Evolutionary conservation across 2,797 vertebrate genomes (phyloP), one percentile per base, ranked within the genome.

Genomic region (Spheniscus humboldti): DNA sequence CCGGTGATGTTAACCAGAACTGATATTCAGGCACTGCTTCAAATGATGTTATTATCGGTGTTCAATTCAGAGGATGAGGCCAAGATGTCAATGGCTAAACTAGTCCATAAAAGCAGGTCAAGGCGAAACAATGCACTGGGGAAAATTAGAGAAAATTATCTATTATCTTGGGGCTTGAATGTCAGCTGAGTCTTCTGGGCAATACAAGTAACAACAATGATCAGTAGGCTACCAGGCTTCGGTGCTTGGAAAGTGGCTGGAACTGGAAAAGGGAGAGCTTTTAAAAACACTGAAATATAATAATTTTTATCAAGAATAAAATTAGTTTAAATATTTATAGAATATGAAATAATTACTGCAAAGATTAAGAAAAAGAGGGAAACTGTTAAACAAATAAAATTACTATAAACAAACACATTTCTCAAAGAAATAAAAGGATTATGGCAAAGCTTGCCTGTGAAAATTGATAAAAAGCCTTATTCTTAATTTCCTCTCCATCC

Each of bases 311-410:
- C 62, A 74, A 86, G 52, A 89, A 90, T 57, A 69, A 82, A 92
- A 91, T 43, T 8, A 50, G 31, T 73, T 95, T 71, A 53, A 87
- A 86, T 92, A 86, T 84, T 86, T 75, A 62, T 18, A 67, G 69
- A 81, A 57, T 35, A 33, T 7, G 18, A 93, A 80, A 83, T 86
- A 94, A 91, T 95, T 93, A 62, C 72, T 43, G 59, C 50, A 93
- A 94, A 92, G 66, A 91, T 94, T 92, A 89, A 64, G 82, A 77
- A 87, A 94, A 97, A 88, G 10, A 73, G 88, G 47, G 60, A 94
- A 95, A 97, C 76, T 67, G 95, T 96, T 96, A 97, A 97, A 96
- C 90, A 96, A 97, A 97, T 90, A 92, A 95, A 93, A 97, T 67
- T 8, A 56, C 92, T 93, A 95, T 94, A 97, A 97, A 97, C 95